A percentile compares a stretch with the other conserved stretches of the same genome.
Evolutionary conservation across 2,888 invertebrate species (phyloP).

Genomic region (Drosophila fulvimacula): DNA sequence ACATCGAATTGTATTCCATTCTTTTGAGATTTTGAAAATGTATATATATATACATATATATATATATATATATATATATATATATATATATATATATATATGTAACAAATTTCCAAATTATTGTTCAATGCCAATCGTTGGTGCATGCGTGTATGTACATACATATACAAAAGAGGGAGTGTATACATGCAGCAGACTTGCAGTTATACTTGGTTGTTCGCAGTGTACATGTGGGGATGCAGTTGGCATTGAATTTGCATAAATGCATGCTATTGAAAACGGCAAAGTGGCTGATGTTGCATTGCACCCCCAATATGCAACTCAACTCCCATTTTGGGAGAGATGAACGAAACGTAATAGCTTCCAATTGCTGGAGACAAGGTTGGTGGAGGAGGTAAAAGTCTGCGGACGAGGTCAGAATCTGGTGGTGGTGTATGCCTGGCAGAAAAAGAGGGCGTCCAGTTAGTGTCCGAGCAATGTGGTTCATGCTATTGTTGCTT

Average conservation of each 20-base stretch:
- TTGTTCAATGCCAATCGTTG: conserved; percentile 19
- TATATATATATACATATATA: neutral
- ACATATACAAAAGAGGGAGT: neutral
- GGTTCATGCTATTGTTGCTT: conserved; percentile 59
- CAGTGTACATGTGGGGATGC: conserved; percentile 33
- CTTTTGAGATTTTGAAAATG: neutral
- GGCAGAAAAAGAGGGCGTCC: conserved; percentile 9
- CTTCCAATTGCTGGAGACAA: conserved; percentile 23
- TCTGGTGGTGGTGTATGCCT: conserved; percentile 10
- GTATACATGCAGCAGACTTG: neutral
- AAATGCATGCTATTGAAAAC: conserved; percentile 68
- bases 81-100: no score
- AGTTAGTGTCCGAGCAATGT: conserved; percentile 40
- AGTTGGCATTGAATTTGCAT: conserved; percentile 70
- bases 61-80: conserved; percentile 5
- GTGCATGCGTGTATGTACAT: neutral
- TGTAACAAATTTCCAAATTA: conserved; percentile 29
- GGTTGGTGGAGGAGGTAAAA: conserved; percentile 5
- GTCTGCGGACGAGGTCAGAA: neutral
- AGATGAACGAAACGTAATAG: conserved; percentile 44
- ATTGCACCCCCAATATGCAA: conserved; percentile 34
- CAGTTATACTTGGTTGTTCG: conserved; percentile 14
- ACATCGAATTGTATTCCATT: neutral
- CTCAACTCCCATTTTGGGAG: conserved; percentile 17
- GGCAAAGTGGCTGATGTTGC: conserved; percentile 60